Conservation (phyloP, 2,113 vertebrate genomes). For the Hiodon tergisus region DNA sequence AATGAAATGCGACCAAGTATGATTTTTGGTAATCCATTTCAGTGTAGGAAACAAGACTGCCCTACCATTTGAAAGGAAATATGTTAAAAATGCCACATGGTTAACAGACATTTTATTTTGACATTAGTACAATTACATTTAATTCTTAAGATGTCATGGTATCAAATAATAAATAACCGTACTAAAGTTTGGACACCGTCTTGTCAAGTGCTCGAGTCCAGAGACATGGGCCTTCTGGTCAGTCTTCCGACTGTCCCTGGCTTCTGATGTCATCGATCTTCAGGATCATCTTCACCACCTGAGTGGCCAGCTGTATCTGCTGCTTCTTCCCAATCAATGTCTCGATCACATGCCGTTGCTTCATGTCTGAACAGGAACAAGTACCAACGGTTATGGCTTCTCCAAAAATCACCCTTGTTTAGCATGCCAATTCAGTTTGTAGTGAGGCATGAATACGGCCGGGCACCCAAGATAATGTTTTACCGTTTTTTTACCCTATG, state of each 20-base stretch:
- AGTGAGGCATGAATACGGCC: no score
- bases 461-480: no score
- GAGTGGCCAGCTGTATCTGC: constrained; percentile 86
- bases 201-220: constrained; percentile 21
- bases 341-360: constrained; percentile 92
- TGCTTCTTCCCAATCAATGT: constrained; percentile 96
- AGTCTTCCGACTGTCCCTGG: constrained; percentile 86
- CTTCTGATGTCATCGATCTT: constrained; percentile 94
- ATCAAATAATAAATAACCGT: constrained; percentile 68
- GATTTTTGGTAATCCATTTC: no score
- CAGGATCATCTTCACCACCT: constrained; percentile 94
- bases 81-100: no score
- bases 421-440: neutral
- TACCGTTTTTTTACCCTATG: no score
- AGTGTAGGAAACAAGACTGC: no score
- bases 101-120: constrained; percentile 54
- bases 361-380: constrained; percentile 78
- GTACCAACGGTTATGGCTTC: no score
- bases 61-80: no score
- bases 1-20: no score
- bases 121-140: constrained; percentile 46
- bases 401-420: constrained; percentile 47
- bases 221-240: constrained; percentile 19
- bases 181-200: constrained; percentile 39
- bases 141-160: constrained; percentile 32